Conservation (phyloP, 2,888 invertebrate genomes). For the Rhorus exstirpatorius region DNA sequence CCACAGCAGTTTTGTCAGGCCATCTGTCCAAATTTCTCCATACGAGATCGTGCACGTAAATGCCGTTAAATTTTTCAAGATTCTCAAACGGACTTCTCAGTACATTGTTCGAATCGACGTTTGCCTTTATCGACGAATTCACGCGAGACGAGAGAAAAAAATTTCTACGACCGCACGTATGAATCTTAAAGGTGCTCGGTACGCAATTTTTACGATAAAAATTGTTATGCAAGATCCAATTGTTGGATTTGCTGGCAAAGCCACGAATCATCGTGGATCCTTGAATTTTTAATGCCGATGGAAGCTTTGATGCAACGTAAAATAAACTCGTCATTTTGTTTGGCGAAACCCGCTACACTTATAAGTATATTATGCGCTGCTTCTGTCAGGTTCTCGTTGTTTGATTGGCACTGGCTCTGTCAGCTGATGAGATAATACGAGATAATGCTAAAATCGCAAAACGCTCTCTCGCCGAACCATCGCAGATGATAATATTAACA, state of each 20-base stretch:
- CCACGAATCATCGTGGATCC: neutral
- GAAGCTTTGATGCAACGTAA: neutral
- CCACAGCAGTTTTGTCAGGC: conserved; percentile 89
- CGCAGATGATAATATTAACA: too few species aligned
- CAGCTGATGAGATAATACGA: too few species aligned
- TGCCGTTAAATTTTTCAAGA: conserved; percentile 50
- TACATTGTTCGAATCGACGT: conserved; percentile 67
- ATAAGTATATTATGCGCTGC: too few species aligned
- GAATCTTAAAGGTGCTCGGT: neutral
- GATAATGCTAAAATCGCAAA: too few species aligned
- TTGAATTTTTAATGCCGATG: neutral
- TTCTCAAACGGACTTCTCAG: conserved; percentile 67
- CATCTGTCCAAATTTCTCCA: conserved; percentile 90
- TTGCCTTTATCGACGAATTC: conserved; percentile 22
- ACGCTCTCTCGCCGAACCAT: too few species aligned
- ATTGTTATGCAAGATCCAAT: neutral
- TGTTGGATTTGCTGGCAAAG: neutral
- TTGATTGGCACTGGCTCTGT: too few species aligned
- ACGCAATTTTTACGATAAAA: neutral
- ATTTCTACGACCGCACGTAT: neutral
- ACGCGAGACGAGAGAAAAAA: neutral
- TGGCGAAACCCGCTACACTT: too few species aligned
- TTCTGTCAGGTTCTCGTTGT: too few species aligned
- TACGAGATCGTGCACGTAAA: conserved; percentile 87
- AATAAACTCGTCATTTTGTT: conserved; percentile 29